These are phyloP conservation scores for Eriocheir sinensis DNA, from an alignment of 1,140 invertebrate genomes.

Conservation along the genomic window DNA sequence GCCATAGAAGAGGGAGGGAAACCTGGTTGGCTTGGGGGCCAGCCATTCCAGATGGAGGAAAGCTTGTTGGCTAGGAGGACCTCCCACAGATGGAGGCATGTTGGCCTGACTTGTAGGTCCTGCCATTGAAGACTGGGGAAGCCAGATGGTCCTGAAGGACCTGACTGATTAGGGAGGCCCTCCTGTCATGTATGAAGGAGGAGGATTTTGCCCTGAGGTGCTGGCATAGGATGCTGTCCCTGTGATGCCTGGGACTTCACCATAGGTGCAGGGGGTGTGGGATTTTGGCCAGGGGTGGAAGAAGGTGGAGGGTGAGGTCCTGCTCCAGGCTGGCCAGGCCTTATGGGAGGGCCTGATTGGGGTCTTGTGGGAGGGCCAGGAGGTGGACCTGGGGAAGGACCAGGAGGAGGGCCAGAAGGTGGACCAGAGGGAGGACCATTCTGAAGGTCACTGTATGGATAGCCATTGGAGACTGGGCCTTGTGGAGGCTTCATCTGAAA, in stretches of 20 bases:
- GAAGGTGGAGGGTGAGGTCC: constrained; percentile 41
- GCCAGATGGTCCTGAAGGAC: constrained; percentile 37
- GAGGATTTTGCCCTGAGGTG: background rate
- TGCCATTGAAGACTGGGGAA: background rate
- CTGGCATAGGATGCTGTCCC: background rate
- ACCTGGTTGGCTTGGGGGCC: constrained; percentile 42
- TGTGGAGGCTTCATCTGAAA: background rate
- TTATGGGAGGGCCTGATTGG: background rate
- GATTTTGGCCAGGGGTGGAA: constrained; percentile 50
- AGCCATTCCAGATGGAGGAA: background rate
- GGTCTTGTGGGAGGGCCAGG: background rate
- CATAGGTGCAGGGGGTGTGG: background rate
- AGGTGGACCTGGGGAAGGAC: background rate
- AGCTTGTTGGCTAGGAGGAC: constrained; percentile 5
- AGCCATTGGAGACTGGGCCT: constrained; percentile 57
- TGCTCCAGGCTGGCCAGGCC: background rate
- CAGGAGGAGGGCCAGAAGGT: background rate
- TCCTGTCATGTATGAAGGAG: constrained; percentile 5
- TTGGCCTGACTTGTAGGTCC: background rate
- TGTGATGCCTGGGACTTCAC: background rate
- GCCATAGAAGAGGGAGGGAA: constrained; percentile 7
- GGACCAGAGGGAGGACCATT: constrained; percentile 36
- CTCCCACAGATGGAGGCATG: constrained; percentile 9
- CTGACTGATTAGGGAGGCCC: background rate
- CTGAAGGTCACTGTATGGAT: constrained; percentile 46